Evolutionary conservation across 2,888 invertebrate genomes (phyloP).

Genomic region (Ashinkailepas kermadecensis): DNA sequence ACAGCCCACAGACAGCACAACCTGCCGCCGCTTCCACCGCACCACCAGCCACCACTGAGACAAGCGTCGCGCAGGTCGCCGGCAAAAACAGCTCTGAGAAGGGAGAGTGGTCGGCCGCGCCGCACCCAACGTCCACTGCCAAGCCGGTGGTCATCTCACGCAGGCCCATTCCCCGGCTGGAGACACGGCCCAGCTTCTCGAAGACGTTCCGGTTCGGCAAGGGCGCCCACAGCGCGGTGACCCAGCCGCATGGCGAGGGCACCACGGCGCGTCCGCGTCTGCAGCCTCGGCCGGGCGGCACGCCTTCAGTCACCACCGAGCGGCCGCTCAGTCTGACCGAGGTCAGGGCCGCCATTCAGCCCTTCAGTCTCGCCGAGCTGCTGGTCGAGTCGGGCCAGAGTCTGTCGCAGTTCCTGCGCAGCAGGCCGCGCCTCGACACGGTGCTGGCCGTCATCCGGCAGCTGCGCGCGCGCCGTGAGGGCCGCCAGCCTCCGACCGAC

Average conservation of each 20-base stretch:
- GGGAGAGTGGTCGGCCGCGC: background rate
- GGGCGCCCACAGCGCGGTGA: background rate
- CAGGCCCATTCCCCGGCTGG: background rate
- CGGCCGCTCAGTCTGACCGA: background rate
- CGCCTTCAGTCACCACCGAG: background rate
- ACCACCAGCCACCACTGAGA: background rate
- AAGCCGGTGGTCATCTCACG: background rate
- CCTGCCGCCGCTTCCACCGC: no score
- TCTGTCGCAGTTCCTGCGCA: background rate
- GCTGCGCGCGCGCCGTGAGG: background rate
- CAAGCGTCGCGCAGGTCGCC: background rate
- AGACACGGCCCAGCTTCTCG: background rate
- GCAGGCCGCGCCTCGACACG: background rate
- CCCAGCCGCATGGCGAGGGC: background rate
- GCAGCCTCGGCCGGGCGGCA: background rate
- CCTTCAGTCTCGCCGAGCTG: conserved; percentile 7
- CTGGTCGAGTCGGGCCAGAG: background rate
- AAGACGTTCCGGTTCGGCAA: background rate
- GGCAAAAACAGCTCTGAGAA: background rate
- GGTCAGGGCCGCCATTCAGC: background rate
- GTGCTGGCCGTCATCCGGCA: background rate
- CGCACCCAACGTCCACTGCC: background rate
- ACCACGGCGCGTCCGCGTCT: background rate
- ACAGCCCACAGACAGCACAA: no score
- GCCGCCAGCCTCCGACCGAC: background rate